These are phyloP conservation scores for Accipiter cooperii DNA, from an alignment of 2,113 vertebrate genomes.

Conservation along the genomic window DNA sequence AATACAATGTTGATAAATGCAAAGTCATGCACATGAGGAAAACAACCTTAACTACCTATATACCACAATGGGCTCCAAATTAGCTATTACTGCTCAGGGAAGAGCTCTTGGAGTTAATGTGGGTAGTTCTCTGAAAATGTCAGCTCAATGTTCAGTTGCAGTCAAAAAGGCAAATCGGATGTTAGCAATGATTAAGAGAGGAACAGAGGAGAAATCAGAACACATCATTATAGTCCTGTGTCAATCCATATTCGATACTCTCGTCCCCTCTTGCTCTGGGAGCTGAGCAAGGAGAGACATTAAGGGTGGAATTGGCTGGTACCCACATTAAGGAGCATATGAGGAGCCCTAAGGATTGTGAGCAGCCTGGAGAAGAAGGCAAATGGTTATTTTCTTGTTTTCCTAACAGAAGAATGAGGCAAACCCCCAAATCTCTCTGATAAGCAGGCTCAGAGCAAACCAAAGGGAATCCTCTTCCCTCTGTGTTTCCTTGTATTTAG, in stretches of 20 bases:
- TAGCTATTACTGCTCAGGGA: background rate
- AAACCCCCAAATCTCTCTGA: background rate
- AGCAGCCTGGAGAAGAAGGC: background rate
- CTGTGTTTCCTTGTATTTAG: background rate
- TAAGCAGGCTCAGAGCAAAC: background rate
- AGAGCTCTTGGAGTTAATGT: background rate
- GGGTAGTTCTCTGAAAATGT: conserved; percentile 30
- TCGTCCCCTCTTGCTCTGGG: background rate
- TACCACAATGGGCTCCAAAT: background rate
- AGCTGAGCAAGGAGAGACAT: background rate
- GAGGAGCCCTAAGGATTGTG: background rate
- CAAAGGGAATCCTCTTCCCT: background rate
- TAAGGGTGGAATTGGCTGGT: background rate
- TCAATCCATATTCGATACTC: background rate
- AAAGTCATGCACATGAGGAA: conserved; percentile 19
- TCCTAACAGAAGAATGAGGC: background rate
- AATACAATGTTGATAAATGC: conserved; percentile 17
- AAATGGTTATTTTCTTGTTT: background rate
- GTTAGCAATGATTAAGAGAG: background rate
- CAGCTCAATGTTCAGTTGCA: conserved; percentile 9
- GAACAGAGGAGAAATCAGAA: conserved; percentile 24
- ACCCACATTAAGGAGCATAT: fast-evolving
- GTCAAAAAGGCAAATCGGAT: background rate
- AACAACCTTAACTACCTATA: background rate
- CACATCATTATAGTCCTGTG: background rate